phyloP scores from a whole-genome alignment of 2,888 invertebrate species.

The Meteorus cinctellus region DNA sequence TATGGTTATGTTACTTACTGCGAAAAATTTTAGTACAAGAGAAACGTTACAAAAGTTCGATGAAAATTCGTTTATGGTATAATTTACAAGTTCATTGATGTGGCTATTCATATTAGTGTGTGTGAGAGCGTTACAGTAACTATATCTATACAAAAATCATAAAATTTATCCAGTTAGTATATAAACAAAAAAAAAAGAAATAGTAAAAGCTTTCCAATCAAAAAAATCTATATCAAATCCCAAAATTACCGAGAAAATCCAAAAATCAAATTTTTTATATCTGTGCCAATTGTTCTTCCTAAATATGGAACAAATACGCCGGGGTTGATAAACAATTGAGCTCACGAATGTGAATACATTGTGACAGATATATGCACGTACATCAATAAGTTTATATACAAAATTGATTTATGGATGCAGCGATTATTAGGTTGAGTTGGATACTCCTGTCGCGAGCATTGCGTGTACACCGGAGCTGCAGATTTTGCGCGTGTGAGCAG shows the following conservation, averaged over 20 bases:
- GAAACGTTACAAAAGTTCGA: not conserved
- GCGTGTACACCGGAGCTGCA: not conserved
- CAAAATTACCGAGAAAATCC: too few relatives aligned
- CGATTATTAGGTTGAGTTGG: not conserved
- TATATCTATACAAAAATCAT: not conserved
- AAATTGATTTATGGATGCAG: not conserved
- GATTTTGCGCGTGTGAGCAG: not conserved
- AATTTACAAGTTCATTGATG: constrained; percentile 14
- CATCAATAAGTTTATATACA: not conserved
- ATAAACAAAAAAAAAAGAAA: too few relatives aligned
- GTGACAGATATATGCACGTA: not conserved
- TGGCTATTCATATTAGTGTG: not conserved
- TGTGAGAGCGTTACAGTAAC: too few relatives aligned
- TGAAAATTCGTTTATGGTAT: constrained; percentile 13
- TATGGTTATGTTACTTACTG: not conserved
- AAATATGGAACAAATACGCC: too few relatives aligned
- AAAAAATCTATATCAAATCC: too few relatives aligned
- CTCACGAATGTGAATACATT: not conserved
- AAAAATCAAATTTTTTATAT: too few relatives aligned
- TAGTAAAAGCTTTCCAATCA: too few relatives aligned
- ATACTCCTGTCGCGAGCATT: not conserved
- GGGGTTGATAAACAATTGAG: not conserved
- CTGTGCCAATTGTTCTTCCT: too few relatives aligned
- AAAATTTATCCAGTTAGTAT: not conserved
- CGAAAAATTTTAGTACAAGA: not conserved